Evolutionary conservation across 1,140 invertebrate genomes (phyloP).

Genomic region (Trinorchestia longiramus): DNA sequence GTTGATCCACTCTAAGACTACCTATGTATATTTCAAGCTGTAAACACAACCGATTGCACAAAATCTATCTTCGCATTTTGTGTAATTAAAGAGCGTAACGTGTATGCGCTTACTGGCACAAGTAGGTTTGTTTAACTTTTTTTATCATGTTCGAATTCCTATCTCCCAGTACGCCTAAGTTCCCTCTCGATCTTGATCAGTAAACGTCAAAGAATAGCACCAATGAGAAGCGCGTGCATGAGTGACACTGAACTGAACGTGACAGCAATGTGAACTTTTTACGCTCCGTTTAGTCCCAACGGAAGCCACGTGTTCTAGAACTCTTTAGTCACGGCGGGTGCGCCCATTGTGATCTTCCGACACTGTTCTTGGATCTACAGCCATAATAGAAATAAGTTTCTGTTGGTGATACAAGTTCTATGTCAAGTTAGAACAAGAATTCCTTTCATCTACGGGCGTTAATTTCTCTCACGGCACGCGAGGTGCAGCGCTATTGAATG

Average conservation of each 20-base stretch:
- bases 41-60: background rate
- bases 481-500: background rate
- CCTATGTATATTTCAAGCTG: background rate
- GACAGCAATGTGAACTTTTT: background rate
- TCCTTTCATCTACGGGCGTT: background rate
- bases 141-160: too few species aligned
- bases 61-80: background rate
- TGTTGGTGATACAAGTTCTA: background rate
- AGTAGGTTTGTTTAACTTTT: background rate
- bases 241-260: background rate
- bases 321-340: background rate
- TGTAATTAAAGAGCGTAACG: background rate
- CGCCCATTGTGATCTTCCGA: background rate
- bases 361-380: background rate
- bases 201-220: background rate
- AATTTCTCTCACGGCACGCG: background rate
- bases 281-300: background rate
- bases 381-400: background rate
- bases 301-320: background rate
- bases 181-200: background rate
- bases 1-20: background rate
- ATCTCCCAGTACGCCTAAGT: background rate
- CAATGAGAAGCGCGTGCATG: background rate
- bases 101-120: background rate
- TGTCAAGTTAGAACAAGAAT: background rate